Conservation (phyloP, 2,113 vertebrate genomes). For the Epinephelus lanceolatus region DNA sequence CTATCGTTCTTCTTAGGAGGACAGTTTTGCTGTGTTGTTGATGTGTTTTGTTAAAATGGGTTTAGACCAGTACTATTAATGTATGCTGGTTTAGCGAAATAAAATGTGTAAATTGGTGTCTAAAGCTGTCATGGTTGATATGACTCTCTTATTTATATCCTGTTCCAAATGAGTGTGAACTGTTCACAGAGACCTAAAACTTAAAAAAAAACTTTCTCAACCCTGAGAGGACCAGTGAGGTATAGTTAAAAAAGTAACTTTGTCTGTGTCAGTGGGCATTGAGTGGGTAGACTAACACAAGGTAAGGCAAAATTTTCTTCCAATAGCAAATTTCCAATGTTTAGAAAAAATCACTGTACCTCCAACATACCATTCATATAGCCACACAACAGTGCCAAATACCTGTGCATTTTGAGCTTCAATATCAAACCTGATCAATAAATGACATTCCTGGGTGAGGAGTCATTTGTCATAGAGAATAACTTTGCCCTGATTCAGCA, state of each 20-base stretch:
- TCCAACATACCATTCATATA: background rate
- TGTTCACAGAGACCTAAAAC: background rate
- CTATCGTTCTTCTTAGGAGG: background rate
- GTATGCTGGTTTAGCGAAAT: background rate
- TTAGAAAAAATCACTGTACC: background rate
- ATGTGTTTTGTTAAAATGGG: background rate
- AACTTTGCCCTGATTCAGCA: conserved; percentile 51
- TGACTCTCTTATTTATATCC: background rate
- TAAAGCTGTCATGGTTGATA: background rate
- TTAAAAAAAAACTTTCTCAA: background rate
- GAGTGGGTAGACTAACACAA: background rate
- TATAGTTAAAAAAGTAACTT: background rate
- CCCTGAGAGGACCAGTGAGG: too few species aligned
- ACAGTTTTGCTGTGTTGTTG: background rate
- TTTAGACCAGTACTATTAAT: background rate
- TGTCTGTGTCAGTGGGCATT: background rate
- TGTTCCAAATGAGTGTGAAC: background rate
- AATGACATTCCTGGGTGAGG: conserved; percentile 29
- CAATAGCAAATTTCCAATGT: background rate
- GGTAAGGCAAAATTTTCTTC: background rate
- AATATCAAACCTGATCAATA: conserved; percentile 54
- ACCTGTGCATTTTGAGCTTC: conserved; percentile 3
- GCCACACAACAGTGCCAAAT: background rate
- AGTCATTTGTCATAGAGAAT: conserved; percentile 49
- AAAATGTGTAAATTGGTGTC: background rate